Evolutionary conservation across 2,113 vertebrate genomes (phyloP), one percentile per base, ranked within the genome.

Genomic region (Oncorhynchus masou): DNA sequence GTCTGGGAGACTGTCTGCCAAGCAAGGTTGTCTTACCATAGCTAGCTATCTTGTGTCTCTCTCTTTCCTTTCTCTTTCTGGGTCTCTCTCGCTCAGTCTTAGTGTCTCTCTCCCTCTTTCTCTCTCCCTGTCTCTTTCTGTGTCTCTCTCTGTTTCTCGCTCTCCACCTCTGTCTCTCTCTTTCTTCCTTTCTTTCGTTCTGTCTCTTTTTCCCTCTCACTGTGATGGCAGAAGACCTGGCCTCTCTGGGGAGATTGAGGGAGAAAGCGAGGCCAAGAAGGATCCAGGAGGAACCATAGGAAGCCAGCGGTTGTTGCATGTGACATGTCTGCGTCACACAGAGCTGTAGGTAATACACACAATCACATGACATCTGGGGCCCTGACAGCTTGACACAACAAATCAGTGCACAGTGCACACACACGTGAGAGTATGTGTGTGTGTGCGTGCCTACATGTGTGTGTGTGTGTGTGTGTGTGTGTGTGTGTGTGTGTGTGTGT

Each of bases 231-330:
- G 84, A 81, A 83, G 84, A 83, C 86, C 87, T 66, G 22, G 62
- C 83, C 16, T 19, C n/a, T 25, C 9, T 15, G 62, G 60, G n/a
- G 4, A 39, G 29, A 20, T 22, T n/a, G 45, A 57, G 24, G 34
- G 22, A 71, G 51, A 45, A 77, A 22, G 3, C 5, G 24, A n/a
- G 71, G 12, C 34, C 6, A 65, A 54, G 16, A 19, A 4, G 51
- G 64, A 24, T 89, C 88, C 88, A 89, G 86, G 88, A 79, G 79
- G 86, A 86, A 88, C 90, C 80, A 82, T 79, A 77, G 89, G 87
- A 87, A 90, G 83, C 86, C 70, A 54, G 70, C 19, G 29, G 45
- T 27, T 51, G 70, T 62, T 62, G 24, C 51, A 54, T 90, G 80
- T 83, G 84, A 81, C 80, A 71, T 70, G 79, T 85, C 74, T 45